Evolutionary conservation across 2,113 vertebrate species (phyloP), one percentile per base, ranked within the genome.

Genomic region (Calcarius ornatus): DNA sequence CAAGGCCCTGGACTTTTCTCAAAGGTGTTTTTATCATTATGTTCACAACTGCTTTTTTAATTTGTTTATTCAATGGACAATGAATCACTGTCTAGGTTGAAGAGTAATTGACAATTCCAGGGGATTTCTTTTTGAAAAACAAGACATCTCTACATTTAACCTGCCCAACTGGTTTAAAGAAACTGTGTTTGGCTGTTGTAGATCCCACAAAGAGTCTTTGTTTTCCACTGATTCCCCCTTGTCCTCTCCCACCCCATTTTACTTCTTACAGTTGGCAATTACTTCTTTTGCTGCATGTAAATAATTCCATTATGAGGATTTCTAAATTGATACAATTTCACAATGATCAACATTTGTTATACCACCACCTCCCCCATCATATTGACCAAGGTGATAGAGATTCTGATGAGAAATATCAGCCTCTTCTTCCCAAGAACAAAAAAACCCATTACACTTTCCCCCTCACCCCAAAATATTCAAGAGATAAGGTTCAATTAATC

Each of bases 301-400:
- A 76, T 88, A 0, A 56, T 68, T 64, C 25, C 31, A 11, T 53
- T 78, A 80, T 19, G 54, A 40, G 38, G 20, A 81, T 63, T 59
- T 59, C 12, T n/a, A 83, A 92, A 75, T 17, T 15, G 10, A 10
- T 68, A 23, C 20, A 30, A 40, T 78, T 73, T 63, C 18, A 56
- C 12, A 57, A 11, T 79, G 20, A 9, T 57, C 72, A 68, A 11
- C 18, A 42, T 30, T 53, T 82, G 1, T 50, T 22, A 57, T 6
- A 7, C 2, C 2, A 11, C 2, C 0, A 0, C 3, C 4, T 64
- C 8, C 8, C 21, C 15, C 5, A 5, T 6, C 13, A 9, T 1
- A 3, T 2, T 91, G 42, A 72, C 16, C 76, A 66, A 53, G 8
- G 10, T 31, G 33, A 40, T 33, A 47, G 12, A 33, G 53, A 53